Evolutionary conservation across 2,113 vertebrate species (phyloP).

Genomic region (Progne subis): DNA sequence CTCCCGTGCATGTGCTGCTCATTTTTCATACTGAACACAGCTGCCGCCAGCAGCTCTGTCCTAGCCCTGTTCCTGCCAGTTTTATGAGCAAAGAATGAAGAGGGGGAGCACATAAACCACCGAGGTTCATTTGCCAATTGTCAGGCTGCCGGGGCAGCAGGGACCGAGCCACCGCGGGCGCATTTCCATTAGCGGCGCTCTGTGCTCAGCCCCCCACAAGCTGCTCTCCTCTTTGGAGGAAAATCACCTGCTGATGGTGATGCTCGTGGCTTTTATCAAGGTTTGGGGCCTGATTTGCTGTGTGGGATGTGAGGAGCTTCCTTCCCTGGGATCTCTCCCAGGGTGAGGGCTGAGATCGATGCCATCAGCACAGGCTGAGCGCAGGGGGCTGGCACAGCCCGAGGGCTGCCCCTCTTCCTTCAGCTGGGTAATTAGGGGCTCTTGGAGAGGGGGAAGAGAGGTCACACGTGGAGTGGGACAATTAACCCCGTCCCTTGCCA

Average conservation of each 20-base stretch:
- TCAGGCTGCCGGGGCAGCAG: constrained; percentile 28
- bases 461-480: constrained; percentile 14
- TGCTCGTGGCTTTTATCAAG: background rate
- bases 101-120: constrained; percentile 46
- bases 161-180: background rate
- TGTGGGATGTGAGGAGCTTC: background rate
- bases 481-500: constrained; percentile 46
- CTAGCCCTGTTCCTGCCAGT: constrained; percentile 53
- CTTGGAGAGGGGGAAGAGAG: constrained; percentile 7
- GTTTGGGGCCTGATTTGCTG: background rate
- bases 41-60: constrained; percentile 58
- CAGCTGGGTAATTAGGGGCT: constrained; percentile 38
- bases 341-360: background rate
- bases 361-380: background rate
- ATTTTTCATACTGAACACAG: constrained; percentile 67
- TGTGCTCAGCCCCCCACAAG: background rate
- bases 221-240: background rate
- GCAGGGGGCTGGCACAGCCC: background rate
- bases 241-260: background rate
- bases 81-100: constrained; percentile 61
- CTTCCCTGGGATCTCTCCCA: background rate
- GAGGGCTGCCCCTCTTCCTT: background rate
- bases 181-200: background rate
- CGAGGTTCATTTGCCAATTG: constrained; percentile 71
- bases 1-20: constrained; percentile 46